Base-by-base conservation (phyloP, 2,113 vertebrate species). In the Choloepus hoffmanni region DNA sequence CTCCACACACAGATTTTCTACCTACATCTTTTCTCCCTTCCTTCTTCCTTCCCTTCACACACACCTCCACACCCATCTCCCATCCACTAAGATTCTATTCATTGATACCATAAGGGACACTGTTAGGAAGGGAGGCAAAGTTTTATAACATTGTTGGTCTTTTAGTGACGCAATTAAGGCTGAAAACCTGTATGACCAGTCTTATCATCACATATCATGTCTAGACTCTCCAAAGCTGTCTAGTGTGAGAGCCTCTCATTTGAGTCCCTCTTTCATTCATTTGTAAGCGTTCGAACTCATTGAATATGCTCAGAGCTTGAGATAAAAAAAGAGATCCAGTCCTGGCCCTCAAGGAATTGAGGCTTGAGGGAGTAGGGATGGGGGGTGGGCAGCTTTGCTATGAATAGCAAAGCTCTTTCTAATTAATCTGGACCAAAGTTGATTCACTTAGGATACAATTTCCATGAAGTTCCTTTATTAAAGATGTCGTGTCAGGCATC, bases 401-500 rank as follows among this genome's bases (percentile, higher is more conserved):
- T 60, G 58, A 87, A n/a, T 45, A 93, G 26, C 63, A 89, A 43
- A 36, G 5, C 8, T 89, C 40, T 82, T 30, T 21, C 16, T 65
- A 43, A 9, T 85, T 90, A 73, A 73, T 82, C 30, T 74, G 65
- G 30, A 94, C 43, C 36, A 62, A 93, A 89, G 9, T 14, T 74
- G 33, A 94, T 82, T 92, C 55, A 85, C 50, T 85, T 81, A 94
- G 65, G 78, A 85, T 30, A 15, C 7, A 82, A 65, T 65, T 90
- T 72, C 23, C 33, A 48, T 89, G 77, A 60, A 93, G 67, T 73
- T 23, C 3, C 26, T 33, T 60, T 74, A 62, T 73, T 30, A 81
- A 93, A 89, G 48, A 74, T 5, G 24, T 78, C 26, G n/a, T 50
- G 14, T 13, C 53, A 84, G 33, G 60, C 50, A 86, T 63, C 78